Conservation (phyloP, 2,888 invertebrate species). For the Copidosoma aretas region DNA sequence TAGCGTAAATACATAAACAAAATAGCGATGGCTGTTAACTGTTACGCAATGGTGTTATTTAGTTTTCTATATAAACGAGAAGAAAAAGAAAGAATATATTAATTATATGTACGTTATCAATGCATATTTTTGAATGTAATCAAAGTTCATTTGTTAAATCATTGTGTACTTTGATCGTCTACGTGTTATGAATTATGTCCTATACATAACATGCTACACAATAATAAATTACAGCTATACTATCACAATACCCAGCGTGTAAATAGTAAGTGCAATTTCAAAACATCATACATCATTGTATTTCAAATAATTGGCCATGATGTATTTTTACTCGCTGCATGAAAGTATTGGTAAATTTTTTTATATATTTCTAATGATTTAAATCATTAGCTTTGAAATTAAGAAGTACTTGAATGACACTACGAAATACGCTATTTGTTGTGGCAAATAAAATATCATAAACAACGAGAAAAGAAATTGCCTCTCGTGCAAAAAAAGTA, state of each 20-base stretch:
- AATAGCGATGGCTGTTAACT: conserved; percentile 40
- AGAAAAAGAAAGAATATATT: conserved; percentile 27
- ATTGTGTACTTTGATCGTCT: conserved; percentile 20
- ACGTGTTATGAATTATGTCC: conserved; percentile 4
- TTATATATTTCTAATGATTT: background rate
- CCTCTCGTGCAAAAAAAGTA: conserved; percentile 11
- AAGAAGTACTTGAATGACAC: background rate
- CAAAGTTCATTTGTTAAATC: conserved; percentile 27
- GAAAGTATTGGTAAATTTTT: background rate
- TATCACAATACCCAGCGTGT: conserved; percentile 29
- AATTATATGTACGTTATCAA: conserved; percentile 35
- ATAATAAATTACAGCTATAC: conserved; percentile 13
- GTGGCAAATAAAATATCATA: conserved; percentile 6
- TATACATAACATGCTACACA: conserved; percentile 10
- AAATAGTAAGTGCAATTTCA: conserved; percentile 33
- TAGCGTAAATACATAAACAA: conserved; percentile 1
- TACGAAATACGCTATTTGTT: background rate
- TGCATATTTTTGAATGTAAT: conserved; percentile 34
- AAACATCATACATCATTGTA: conserved; percentile 28
- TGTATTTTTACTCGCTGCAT: conserved; percentile 12
- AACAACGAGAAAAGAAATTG: conserved; percentile 18
- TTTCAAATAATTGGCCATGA: conserved; percentile 27
- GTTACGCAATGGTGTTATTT: conserved; percentile 42
- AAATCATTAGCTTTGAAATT: background rate
- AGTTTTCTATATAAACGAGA: conserved; percentile 40